Conservation (phyloP, 2,888 invertebrate genomes). For the Rhogogaster chlorosoma region DNA sequence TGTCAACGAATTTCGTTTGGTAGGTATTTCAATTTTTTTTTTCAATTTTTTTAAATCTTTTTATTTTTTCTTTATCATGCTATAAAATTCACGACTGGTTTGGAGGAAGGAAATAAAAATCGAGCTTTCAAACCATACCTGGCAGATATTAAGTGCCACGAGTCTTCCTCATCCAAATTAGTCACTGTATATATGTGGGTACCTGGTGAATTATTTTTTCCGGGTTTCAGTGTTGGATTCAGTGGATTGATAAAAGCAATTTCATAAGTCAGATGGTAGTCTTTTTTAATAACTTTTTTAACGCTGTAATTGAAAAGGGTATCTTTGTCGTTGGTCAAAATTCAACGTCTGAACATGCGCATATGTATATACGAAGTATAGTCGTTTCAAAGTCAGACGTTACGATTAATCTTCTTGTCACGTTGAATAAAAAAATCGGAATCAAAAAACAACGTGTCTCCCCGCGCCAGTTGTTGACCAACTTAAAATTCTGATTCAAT, state of each 20-base stretch:
- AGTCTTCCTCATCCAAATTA: conserved; percentile 24
- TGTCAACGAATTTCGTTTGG: conserved; percentile 22
- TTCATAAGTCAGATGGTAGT: neutral
- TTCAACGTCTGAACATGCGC: neutral
- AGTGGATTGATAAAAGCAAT: neutral
- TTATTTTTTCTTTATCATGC: neutral
- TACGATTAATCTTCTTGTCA: conserved; percentile 42
- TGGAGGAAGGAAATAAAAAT: conserved; percentile 8
- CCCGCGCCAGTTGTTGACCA: conserved; percentile 27
- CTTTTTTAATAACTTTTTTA: neutral
- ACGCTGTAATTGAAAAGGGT: conserved; percentile 28
- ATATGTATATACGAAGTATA: conserved; percentile 1
- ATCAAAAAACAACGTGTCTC: conserved; percentile 17
- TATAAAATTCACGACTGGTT: conserved; percentile 39
- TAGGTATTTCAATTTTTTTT: neutral
- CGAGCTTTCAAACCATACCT: conserved; percentile 12
- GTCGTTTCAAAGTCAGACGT: conserved; percentile 33
- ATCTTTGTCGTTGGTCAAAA: neutral
- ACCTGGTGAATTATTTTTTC: conserved; percentile 5
- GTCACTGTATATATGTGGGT: neutral
- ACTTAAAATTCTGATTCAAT: conserved; percentile 45
- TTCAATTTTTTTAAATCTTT: neutral
- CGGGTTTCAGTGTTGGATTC: neutral
- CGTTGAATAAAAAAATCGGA: conserved; percentile 25
- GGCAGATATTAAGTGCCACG: conserved; percentile 39